Evolutionary conservation across 2,113 vertebrate species (phyloP).

Genomic region (Ursus arctos): DNA sequence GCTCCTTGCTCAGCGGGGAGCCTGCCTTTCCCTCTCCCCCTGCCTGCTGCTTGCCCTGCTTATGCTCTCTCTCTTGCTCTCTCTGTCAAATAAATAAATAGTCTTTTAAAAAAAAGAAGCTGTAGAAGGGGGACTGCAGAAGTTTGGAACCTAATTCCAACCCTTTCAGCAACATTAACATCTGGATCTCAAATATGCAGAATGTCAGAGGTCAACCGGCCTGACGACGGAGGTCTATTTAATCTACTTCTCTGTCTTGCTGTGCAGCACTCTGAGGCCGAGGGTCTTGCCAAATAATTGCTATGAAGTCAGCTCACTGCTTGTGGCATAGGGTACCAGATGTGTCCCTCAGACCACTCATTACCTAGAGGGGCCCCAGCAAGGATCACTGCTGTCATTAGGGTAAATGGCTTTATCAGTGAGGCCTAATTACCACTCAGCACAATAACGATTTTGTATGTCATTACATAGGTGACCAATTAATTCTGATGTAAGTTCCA

Average conservation of each 20-base stretch:
- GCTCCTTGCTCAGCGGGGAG: no score
- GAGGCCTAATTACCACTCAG: constrained; percentile 32
- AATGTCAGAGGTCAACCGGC: background rate
- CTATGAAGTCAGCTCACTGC: background rate
- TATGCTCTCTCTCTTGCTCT: no score
- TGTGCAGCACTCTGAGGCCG: background rate
- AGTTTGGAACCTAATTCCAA: constrained; percentile 2
- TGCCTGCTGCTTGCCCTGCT: no score
- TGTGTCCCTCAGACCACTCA: background rate
- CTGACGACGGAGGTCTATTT: background rate
- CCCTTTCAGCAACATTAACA: background rate
- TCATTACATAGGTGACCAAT: background rate
- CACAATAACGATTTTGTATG: background rate
- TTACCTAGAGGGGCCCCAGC: background rate
- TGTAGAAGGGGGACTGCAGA: background rate
- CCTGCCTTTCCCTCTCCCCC: no score
- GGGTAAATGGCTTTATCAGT: constrained; percentile 34
- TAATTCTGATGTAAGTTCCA: constrained; percentile 38
- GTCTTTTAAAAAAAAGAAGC: background rate
- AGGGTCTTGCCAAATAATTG: background rate
- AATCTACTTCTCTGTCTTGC: background rate
- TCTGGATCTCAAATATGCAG: background rate
- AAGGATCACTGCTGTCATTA: constrained; percentile 45
- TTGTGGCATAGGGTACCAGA: background rate
- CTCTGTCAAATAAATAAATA: no score